phyloP scores from a whole-genome alignment of 2,113 vertebrate genomes.

The Urocynchramus pylzowi region DNA sequence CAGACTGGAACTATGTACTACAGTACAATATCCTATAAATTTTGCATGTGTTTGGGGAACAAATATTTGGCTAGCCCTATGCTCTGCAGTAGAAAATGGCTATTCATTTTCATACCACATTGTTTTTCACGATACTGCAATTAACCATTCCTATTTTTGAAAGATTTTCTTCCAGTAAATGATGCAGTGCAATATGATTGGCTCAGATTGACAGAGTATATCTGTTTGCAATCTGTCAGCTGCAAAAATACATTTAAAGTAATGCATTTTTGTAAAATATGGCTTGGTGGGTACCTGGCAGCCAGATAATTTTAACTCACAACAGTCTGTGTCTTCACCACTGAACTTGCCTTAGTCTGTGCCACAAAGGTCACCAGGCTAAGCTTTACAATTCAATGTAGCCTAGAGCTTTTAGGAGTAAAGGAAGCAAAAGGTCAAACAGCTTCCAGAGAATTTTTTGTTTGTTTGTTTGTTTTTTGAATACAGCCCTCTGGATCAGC shows the following conservation, averaged over 20 bases:
- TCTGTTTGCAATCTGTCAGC: background rate
- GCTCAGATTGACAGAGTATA: background rate
- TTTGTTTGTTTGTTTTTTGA: background rate
- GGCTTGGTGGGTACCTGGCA: background rate
- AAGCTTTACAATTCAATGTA: background rate
- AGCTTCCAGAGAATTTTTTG: background rate
- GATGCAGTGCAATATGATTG: background rate
- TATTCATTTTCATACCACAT: background rate
- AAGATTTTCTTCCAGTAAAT: background rate
- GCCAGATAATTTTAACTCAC: background rate
- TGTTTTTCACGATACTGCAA: background rate
- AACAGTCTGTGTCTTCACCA: background rate
- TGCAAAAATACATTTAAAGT: background rate
- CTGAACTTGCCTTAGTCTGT: background rate
- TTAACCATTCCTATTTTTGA: background rate
- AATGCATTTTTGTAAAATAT: background rate
- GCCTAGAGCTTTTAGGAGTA: background rate
- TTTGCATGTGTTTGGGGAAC: background rate
- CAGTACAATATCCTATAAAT: background rate
- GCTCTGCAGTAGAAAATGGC: background rate
- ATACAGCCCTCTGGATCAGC: background rate
- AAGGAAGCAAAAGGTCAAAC: background rate
- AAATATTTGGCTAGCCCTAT: background rate
- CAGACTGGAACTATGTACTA: background rate
- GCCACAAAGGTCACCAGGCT: background rate